A percentile compares a stretch with the other conserved stretches of the same genome.
Evolutionary conservation across 2,113 vertebrate species (phyloP).

Genomic region (Mustelus asterias): DNA sequence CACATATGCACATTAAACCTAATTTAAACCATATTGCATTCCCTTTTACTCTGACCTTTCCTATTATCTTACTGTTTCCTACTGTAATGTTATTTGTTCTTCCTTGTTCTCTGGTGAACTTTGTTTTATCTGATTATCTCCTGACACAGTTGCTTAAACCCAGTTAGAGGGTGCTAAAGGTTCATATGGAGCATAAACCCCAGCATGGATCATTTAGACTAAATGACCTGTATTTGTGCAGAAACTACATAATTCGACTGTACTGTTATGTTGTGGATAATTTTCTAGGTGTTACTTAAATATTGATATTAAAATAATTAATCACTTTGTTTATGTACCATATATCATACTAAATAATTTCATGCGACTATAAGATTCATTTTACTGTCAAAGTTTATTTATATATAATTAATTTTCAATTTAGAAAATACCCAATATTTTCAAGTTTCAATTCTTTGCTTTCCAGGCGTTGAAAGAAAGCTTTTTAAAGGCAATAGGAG

Average conservation of each 20-base stretch:
- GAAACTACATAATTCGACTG: not conserved
- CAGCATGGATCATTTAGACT: not conserved
- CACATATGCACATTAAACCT: too few relatives aligned
- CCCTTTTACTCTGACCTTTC: too few relatives aligned
- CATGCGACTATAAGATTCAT: not conserved
- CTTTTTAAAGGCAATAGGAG: conserved; percentile 90
- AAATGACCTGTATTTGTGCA: not conserved
- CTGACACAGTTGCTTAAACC: too few relatives aligned
- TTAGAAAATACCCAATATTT: not conserved
- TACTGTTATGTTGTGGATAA: not conserved
- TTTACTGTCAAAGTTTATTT: not conserved
- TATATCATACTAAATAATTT: not conserved
- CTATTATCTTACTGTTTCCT: too few relatives aligned
- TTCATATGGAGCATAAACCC: not conserved
- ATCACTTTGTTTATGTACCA: not conserved
- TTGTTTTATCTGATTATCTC: too few relatives aligned
- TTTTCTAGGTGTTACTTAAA: not conserved
- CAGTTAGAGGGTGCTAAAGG: not conserved
- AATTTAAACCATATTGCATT: too few relatives aligned
- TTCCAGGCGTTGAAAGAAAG: conserved; percentile 88
- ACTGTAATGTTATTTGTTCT: too few relatives aligned
- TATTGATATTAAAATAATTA: not conserved
- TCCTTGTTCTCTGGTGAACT: too few relatives aligned
- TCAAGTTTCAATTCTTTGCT: not conserved
- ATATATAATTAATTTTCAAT: not conserved